Base-by-base conservation (phyloP, 2,113 vertebrate genomes). In the Toxotes jaculatrix region DNA sequence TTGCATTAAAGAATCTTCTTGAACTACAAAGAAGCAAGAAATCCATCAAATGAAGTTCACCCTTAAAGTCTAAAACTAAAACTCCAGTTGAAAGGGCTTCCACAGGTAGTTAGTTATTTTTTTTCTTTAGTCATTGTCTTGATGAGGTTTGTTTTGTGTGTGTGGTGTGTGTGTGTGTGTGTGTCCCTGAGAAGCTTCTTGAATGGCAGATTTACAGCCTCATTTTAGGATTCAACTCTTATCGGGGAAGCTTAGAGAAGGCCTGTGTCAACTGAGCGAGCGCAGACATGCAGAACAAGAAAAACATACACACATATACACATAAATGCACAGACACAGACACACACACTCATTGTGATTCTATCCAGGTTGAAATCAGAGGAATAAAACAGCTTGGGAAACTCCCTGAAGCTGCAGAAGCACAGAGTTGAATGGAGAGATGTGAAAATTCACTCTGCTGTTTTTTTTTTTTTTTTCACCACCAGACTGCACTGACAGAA, bases 321-420 rank as follows among this genome's bases (percentile, higher is more conserved):
- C 42, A 13, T 13, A 43, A 11, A 43, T 3, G 64, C 53, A 51
- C 47, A 31, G 40, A 51, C 12, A n/a, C 40, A 34, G 9, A 42
- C 0, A n/a, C 40, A 21, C n/a, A 62, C 17, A n/a, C 32, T 49
- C 49, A 61, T 60, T 79, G 51, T 2, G 13, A 45, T 83, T 86
- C 63, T 47, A 75, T 66, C 31, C 74, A 77, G 51, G 71, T 76
- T 59, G 55, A 70, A 84, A 66, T 59, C 63, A 62, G 62, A 73
- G 53, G n/a, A 57, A 70, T 7, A 55, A 49, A 66, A 51, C 31
- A 10, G 66, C 47, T 57, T 72, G 53, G 74, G 31, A 83, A 70
- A 61, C 19, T 79, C 65, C 76, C 70, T 13, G 55, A 73, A 85
- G 75, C 79, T 57, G 55, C 66, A 75, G 14, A 19, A 70, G 40